These are phyloP conservation scores for Tyria jacobaeae DNA, from an alignment of 2,888 invertebrate species.

Conservation along the genomic window DNA sequence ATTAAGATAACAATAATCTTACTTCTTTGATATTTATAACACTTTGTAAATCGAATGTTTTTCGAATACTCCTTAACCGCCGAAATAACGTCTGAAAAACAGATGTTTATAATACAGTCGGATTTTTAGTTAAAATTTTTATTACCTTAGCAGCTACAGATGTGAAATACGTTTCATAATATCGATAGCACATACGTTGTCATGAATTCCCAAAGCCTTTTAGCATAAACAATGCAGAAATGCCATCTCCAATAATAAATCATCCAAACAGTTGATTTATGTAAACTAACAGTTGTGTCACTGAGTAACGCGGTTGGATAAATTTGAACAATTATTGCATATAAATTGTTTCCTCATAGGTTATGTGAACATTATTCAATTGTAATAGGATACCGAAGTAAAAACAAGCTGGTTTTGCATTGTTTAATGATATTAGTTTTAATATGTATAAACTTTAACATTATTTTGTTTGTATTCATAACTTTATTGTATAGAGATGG, in stretches of 20 bases:
- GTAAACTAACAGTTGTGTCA: slow-evolving; percentile 25
- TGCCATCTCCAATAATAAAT: neutral
- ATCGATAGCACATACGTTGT: too few species aligned
- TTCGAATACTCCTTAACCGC: too few species aligned
- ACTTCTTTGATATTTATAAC: neutral
- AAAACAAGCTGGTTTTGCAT: slow-evolving; percentile 5
- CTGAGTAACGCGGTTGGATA: slow-evolving; percentile 42
- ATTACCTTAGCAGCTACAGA: too few species aligned
- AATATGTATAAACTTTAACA: too few species aligned
- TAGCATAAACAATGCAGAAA: neutral
- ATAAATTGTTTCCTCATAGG: slow-evolving; percentile 36
- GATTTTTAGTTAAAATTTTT: too few species aligned
- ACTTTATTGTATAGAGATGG: too few species aligned
- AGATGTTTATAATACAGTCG: too few species aligned
- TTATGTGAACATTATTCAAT: slow-evolving; percentile 35
- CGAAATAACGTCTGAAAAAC: too few species aligned
- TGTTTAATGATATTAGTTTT: too few species aligned
- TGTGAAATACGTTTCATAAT: neutral
- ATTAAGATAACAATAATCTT: too few species aligned
- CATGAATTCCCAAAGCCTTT: neutral
- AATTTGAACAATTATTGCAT: slow-evolving; percentile 41
- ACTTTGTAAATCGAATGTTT: neutral
- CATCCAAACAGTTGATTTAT: neutral
- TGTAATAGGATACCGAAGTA: slow-evolving; percentile 17
- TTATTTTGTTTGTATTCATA: neutral